These are phyloP conservation scores for Xestia xanthographa DNA, from an alignment of 2,888 invertebrate genomes.

Conservation along the genomic window DNA sequence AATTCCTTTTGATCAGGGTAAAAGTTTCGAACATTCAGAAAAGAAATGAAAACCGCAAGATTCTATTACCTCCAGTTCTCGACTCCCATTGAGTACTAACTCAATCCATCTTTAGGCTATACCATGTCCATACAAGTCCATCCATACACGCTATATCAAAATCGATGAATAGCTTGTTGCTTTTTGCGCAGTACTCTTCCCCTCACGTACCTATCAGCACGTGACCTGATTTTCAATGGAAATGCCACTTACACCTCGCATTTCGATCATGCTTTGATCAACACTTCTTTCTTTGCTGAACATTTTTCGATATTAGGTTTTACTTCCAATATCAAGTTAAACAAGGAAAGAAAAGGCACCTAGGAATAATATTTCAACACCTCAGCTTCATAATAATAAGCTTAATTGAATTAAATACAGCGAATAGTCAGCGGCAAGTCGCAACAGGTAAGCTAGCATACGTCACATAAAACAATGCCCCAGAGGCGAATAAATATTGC, in stretches of 20 bases:
- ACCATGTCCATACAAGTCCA: slow-evolving; percentile 24
- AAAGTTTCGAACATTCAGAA: not conserved
- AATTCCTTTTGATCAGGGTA: not conserved
- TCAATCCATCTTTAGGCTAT: slow-evolving; percentile 2
- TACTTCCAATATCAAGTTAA: not conserved
- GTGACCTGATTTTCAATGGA: slow-evolving; percentile 56
- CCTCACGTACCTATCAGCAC: slow-evolving; percentile 32
- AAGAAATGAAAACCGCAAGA: slow-evolving; percentile 25
- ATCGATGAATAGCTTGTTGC: slow-evolving; percentile 45
- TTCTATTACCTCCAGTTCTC: slow-evolving; percentile 12
- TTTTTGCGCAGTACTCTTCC: slow-evolving; percentile 52
- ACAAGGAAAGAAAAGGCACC: too few relatives aligned
- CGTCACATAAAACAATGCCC: slow-evolving; percentile 3
- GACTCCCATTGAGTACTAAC: slow-evolving; percentile 24
- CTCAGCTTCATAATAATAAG: not conserved
- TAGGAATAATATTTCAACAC: not conserved
- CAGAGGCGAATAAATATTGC: not conserved
- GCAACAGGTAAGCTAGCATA: not conserved
- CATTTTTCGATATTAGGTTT: not conserved
- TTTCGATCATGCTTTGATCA: slow-evolving; percentile 33
- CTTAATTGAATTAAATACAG: not conserved
- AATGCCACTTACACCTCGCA: slow-evolving; percentile 29
- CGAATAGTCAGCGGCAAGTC: not conserved
- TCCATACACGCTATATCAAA: slow-evolving; percentile 33
- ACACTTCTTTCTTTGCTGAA: slow-evolving; percentile 10